Evolutionary conservation across 2,113 vertebrate genomes (phyloP), one percentile per base, ranked within the genome.

Genomic region (Strix aluco): DNA sequence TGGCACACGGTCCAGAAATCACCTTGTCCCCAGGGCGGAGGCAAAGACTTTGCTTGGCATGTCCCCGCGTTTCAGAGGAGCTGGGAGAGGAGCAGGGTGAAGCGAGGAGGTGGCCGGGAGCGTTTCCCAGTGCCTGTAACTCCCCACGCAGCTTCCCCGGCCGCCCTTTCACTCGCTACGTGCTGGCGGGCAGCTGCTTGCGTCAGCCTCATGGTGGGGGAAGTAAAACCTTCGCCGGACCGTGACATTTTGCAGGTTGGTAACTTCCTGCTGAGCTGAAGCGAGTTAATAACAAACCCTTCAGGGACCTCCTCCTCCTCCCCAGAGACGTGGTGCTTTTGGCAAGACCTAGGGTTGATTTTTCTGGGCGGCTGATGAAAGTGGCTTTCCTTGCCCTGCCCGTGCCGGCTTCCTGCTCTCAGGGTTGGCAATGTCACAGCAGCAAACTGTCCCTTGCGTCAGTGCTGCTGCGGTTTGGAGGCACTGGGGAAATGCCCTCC

Each of bases 11-110:
- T 8, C 30, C 57, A 1, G 0, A 46, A 12, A 54, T 12, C 61
- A 12, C 0, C 21, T 22, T 20, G 65, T n/a, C 34, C 59, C 30
- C 0, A 0, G 44, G 32, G 10, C 1, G 2, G 18, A 23, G 29
- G 32, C 0, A 2, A 51, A 71, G 54, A 4, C n/a, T 55, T 12
- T 1, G 5, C 30, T n/a, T 0, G 1, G 26, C 0, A 0, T 4
- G n/a, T 25, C 15, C 49, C 0, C 0, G 49, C 7, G 0, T 49
- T 69, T 54, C 30, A 1, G 67, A 61, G 80, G 5, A 34, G 54
- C 54, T 1, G 6, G 49, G 54, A 20, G 11, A 20, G 72, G 58
- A 25, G 54, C 3, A 0, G 18, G 75, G 38, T 1, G 15, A 26
- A 30, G 58, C 0, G 0, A 12, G 86, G 55, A 23, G 59, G 75